phyloP scores from a whole-genome alignment of 2,888 invertebrate species.

The Exocentrus adspersus region DNA sequence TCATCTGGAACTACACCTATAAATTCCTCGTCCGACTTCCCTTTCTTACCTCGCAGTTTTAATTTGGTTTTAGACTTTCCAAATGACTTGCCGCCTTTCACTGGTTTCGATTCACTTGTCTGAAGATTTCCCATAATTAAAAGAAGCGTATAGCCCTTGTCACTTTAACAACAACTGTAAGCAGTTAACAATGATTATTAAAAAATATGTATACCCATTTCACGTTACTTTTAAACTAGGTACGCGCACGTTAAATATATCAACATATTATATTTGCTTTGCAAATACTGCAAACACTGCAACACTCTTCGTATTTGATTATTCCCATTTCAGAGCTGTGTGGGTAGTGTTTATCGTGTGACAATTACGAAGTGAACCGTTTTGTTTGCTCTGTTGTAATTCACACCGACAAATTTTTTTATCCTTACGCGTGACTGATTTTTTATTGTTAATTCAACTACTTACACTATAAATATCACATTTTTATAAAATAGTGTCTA shows the following conservation, averaged over 20 bases:
- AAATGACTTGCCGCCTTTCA: conserved; percentile 63
- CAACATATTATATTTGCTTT: conserved; percentile 7
- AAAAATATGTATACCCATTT: neutral
- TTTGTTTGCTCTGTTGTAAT: neutral
- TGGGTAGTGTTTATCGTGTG: conserved; percentile 14
- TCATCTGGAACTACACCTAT: conserved; percentile 52
- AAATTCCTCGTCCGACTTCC: conserved; percentile 57
- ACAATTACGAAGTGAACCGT: conserved; percentile 7
- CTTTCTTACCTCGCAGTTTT: conserved; percentile 63
- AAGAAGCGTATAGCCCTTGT: conserved; percentile 9
- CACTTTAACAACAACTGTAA: conserved; percentile 8
- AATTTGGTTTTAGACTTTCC: conserved; percentile 68
- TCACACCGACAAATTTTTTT: conserved; percentile 14
- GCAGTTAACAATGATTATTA: neutral
- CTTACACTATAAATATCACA: conserved; percentile 29
- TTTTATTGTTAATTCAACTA: conserved; percentile 18
- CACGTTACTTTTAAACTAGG: conserved; percentile 3
- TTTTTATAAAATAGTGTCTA: conserved; percentile 25
- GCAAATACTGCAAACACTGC: neutral
- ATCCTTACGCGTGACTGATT: conserved; percentile 15
- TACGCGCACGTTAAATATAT: neutral
- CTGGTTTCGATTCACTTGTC: conserved; percentile 48
- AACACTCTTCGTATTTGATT: conserved; percentile 1
- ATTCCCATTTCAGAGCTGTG: conserved; percentile 3
- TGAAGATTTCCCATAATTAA: conserved; percentile 21